A percentile compares a stretch with the other conserved stretches of the same genome.
Conservation (phyloP, 2,113 vertebrate species). For the Vanacampus margaritifer region DNA sequence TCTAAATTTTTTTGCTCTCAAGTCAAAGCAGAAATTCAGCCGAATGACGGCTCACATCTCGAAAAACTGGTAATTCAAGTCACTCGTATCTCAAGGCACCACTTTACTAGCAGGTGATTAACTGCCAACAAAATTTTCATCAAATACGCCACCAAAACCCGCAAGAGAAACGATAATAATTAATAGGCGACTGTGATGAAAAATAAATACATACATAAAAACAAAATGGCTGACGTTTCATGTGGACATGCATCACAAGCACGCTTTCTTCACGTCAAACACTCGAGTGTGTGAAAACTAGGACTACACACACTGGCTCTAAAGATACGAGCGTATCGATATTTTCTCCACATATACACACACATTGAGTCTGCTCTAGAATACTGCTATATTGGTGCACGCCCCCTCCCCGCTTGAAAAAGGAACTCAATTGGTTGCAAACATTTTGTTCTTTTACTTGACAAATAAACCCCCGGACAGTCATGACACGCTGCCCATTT, state of each 20-base stretch:
- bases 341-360: conserved; percentile 78
- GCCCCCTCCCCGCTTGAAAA: conserved; percentile 68
- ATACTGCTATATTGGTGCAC: conserved; percentile 75
- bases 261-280: conserved; percentile 76
- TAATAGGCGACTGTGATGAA: conserved; percentile 49
- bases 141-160: conserved; percentile 63
- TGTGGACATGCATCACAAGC: conserved; percentile 77
- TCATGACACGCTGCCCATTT: conserved; percentile 68
- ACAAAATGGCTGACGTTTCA: conserved; percentile 71
- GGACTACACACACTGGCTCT: conserved; percentile 74
- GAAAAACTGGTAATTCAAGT: not conserved
- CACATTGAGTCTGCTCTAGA: conserved; percentile 74
- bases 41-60: not conserved
- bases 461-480: conserved; percentile 71
- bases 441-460: conserved; percentile 70
- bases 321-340: conserved; percentile 72
- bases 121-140: conserved; percentile 62
- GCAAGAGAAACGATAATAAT: conserved; percentile 49
- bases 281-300: conserved; percentile 73
- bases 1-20: not conserved
- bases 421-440: conserved; percentile 73
- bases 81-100: conserved; percentile 1
- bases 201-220: conserved; percentile 73
- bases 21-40: not conserved
- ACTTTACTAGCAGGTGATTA: conserved; percentile 48